These are phyloP conservation scores for Cephus sareptanus DNA, from an alignment of 2,888 invertebrate species.

Conservation along the genomic window DNA sequence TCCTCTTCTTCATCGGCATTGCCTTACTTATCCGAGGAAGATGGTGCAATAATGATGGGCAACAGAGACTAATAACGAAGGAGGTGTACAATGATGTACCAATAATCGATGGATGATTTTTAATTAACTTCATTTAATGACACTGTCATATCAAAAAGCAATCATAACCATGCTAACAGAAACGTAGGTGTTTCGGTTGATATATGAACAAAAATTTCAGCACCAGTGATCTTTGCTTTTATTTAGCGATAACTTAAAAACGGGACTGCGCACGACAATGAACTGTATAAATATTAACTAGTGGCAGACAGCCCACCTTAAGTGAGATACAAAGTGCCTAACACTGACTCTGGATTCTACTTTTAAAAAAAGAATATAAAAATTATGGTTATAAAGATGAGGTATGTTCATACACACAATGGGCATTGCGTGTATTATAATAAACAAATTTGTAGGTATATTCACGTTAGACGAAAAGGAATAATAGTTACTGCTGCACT, in stretches of 20 bases:
- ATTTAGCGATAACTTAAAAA: background rate
- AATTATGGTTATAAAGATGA: background rate
- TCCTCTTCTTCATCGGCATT: conserved; percentile 59
- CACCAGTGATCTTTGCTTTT: background rate
- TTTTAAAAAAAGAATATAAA: background rate
- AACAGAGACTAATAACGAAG: conserved; percentile 54
- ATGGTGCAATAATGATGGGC: conserved; percentile 55
- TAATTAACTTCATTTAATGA: background rate
- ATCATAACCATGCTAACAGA: background rate
- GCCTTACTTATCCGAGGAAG: conserved; percentile 55
- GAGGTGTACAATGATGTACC: conserved; percentile 28
- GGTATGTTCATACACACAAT: background rate
- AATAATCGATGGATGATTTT: conserved; percentile 27
- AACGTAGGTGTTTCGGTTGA: background rate
- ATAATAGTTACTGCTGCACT: background rate
- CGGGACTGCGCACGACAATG: background rate
- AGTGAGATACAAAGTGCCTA: background rate
- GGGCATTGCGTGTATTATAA: background rate
- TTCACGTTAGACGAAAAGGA: background rate
- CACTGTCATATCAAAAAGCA: background rate
- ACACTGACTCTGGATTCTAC: background rate
- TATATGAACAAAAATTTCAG: background rate
- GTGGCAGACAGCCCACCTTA: background rate
- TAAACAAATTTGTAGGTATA: background rate
- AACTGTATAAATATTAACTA: background rate